Percentiles rank a stretch among this genome's conserved stretches.
phyloP scores from a whole-genome alignment of 37 sponge, comb jelly and placozoan genomes.

The Diacarnus erythraeanus region DNA sequence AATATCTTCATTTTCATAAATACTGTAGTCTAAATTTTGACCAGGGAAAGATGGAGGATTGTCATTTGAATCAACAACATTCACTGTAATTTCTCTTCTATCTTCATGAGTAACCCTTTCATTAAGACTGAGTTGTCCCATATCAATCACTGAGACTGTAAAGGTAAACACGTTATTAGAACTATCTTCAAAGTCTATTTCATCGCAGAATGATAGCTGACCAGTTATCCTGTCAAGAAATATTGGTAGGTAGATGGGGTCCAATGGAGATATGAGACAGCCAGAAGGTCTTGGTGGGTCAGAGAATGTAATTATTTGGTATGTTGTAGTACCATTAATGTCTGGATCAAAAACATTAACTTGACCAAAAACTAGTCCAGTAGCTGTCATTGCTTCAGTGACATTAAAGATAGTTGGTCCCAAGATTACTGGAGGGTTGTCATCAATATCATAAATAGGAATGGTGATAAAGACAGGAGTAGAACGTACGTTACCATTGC shows the following conservation, averaged over 20 bases:
- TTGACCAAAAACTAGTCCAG: conserved; percentile 11
- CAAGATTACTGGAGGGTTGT: conserved; percentile 53
- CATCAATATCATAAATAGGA: conserved; percentile 66
- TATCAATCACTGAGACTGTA: neutral
- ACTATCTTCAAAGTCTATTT: conserved; percentile 35
- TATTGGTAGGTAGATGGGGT: conserved; percentile 25
- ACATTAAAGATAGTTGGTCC: conserved; percentile 34
- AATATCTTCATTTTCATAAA: conserved; percentile 22
- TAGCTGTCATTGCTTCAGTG: conserved; percentile 21
- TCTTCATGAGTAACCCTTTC: neutral
- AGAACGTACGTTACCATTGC: conserved; percentile 18
- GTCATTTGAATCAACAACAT: conserved; percentile 60
- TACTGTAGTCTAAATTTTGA: conserved; percentile 12
- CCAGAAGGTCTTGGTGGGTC: conserved; percentile 7
- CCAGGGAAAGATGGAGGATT: conserved; percentile 42
- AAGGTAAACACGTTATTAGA: neutral
- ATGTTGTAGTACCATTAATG: conserved; percentile 11
- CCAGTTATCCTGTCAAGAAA: conserved; percentile 19
- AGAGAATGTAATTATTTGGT: neutral
- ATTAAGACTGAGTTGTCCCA: neutral
- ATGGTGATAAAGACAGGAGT: conserved; percentile 33
- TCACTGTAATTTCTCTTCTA: conserved; percentile 10
- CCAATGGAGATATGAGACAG: conserved; percentile 6
- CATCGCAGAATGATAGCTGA: conserved; percentile 36
- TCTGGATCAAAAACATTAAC: conserved; percentile 40